phyloP scores from a whole-genome alignment of 1,140 invertebrate genomes.

The Bilobella aurantiaca region DNA sequence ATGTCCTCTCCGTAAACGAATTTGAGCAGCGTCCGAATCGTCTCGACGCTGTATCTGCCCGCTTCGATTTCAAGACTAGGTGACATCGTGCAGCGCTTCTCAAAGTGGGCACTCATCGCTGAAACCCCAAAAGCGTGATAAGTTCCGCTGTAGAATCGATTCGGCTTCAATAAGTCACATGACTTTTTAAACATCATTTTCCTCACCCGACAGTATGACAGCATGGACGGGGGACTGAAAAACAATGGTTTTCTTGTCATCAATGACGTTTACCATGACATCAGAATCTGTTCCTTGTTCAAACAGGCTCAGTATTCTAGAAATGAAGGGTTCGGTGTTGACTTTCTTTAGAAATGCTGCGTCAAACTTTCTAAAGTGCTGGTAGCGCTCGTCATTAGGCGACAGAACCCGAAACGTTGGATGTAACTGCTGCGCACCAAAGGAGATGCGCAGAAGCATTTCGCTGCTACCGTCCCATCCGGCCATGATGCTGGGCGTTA shows the following conservation, averaged over 20 bases:
- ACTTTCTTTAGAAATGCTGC: neutral
- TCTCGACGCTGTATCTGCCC: neutral
- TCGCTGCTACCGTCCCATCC: neutral
- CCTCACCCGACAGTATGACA: neutral
- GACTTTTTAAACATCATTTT: neutral
- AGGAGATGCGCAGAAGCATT: neutral
- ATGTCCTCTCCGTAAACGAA: neutral
- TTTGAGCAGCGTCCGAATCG: neutral
- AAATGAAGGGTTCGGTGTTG: neutral
- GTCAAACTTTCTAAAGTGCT: neutral
- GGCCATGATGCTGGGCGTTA: neutral
- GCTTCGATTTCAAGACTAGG: neutral
- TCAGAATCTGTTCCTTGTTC: neutral
- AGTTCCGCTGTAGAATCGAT: too few relatives aligned
- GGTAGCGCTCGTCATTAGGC: neutral
- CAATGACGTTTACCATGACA: neutral
- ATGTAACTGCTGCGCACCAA: neutral
- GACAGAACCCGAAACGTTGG: neutral
- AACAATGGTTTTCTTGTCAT: neutral
- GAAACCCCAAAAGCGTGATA: too few relatives aligned
- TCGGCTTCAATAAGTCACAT: neutral
- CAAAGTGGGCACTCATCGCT: neutral
- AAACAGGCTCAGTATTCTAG: neutral
- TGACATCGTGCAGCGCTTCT: neutral
- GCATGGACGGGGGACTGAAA: neutral